phyloP scores from a whole-genome alignment of 2,797 vertebrate species.

The Propithecus perrieri region DNA sequence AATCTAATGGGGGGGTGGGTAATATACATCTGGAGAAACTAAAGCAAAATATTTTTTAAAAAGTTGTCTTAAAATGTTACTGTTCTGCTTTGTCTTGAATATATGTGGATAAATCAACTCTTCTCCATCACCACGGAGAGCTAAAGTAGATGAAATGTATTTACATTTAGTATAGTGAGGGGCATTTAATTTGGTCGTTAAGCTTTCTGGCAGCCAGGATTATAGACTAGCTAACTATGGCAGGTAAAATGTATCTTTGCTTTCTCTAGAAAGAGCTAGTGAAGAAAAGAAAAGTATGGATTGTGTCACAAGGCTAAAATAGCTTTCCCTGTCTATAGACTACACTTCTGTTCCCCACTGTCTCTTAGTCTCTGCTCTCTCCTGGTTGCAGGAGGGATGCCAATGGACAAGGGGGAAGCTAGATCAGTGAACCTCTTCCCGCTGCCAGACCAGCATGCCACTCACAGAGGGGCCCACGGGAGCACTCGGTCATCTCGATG shows the following conservation, averaged over 20 bases:
- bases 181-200: not conserved
- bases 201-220: not conserved
- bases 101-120: not conserved
- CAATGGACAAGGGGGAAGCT: not conserved
- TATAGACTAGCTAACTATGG: not conserved
- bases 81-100: not conserved
- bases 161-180: not conserved
- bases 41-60: not conserved
- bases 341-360: not conserved
- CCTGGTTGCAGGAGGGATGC: not conserved
- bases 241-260: not conserved
- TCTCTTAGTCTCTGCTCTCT: not conserved
- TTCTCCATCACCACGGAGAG: not conserved
- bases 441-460: not conserved
- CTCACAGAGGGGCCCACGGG: not conserved
- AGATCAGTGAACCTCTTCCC: too few species aligned
- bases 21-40: not conserved
- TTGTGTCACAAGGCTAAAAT: rapidly evolving
- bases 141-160: not conserved
- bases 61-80: not conserved
- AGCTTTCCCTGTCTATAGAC: too few species aligned
- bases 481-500: rapidly evolving
- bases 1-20: not conserved
- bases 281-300: not conserved
- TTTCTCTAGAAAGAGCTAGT: not conserved